A percentile compares a stretch with the other conserved stretches of the same genome.
phyloP scores from a whole-genome alignment of 2,888 invertebrate species.

The Lapara coniferarum region DNA sequence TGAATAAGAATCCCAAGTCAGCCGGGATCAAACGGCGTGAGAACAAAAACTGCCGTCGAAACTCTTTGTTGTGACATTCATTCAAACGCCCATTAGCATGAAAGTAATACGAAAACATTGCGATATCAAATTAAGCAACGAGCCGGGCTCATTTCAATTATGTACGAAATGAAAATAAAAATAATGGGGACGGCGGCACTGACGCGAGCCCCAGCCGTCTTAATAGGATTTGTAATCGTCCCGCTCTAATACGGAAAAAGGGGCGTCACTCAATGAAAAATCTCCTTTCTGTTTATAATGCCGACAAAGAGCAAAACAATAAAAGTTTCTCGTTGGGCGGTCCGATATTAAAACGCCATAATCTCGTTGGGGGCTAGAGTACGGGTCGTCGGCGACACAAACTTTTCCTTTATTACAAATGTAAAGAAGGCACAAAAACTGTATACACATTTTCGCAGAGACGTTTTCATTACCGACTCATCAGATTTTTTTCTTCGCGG shows the following conservation, averaged over 20 bases:
- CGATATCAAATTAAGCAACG: conserved; percentile 67
- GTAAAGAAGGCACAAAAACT: conserved; percentile 63
- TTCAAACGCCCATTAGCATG: conserved; percentile 49
- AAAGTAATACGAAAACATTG: conserved; percentile 63
- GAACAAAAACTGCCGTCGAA: conserved; percentile 32
- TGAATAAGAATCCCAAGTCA: conserved; percentile 29
- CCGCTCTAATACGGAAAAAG: conserved; percentile 55
- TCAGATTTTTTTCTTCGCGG: conserved; percentile 62
- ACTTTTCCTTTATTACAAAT: conserved; percentile 69
- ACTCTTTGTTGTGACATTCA: conserved; percentile 40
- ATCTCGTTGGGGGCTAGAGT: conserved; percentile 64
- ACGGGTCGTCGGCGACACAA: conserved; percentile 55
- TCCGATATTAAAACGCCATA: conserved; percentile 78
- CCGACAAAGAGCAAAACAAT: conserved; percentile 69
- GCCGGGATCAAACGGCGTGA: conserved; percentile 30
- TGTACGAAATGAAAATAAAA: conserved; percentile 67
- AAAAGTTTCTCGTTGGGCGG: conserved; percentile 68
- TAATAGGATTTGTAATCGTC: conserved; percentile 72
- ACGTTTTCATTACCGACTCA: conserved; percentile 71
- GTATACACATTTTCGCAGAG: conserved; percentile 62
- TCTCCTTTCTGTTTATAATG: conserved; percentile 69
- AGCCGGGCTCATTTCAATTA: conserved; percentile 70
- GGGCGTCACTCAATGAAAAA: conserved; percentile 72
- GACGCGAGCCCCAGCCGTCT: conserved; percentile 56
- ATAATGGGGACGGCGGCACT: conserved; percentile 54